These are phyloP conservation scores for Platalea minor DNA, from an alignment of 2,797 vertebrate genomes.

Conservation along the genomic window DNA sequence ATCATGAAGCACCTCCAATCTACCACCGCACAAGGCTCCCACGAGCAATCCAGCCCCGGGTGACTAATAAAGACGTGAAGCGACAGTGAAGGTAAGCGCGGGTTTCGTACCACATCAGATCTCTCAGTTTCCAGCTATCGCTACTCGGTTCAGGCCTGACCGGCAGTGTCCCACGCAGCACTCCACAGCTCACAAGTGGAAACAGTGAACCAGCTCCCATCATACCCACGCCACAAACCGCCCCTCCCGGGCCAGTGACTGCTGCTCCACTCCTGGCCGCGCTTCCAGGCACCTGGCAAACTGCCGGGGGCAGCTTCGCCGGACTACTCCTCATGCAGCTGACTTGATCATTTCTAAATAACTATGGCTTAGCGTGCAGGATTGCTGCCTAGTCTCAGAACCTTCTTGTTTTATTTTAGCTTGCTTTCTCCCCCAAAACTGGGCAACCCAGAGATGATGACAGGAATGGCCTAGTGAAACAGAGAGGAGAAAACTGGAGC, in stretches of 20 bases:
- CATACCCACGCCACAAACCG: accelerated
- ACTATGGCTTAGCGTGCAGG: not conserved
- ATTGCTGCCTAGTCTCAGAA: not conserved
- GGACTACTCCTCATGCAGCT: not conserved
- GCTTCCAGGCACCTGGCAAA: not conserved
- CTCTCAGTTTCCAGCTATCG: not conserved
- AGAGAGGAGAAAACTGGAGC: not conserved
- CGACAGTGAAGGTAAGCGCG: accelerated
- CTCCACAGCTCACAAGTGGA: not conserved
- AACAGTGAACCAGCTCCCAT: not conserved
- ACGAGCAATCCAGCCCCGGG: not conserved
- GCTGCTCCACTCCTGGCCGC: not conserved
- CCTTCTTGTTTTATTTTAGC: not conserved
- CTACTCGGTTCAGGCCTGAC: not conserved
- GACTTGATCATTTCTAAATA: not conserved
- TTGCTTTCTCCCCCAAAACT: not conserved
- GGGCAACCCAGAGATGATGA: not conserved
- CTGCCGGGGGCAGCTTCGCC: accelerated
- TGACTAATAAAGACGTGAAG: not conserved
- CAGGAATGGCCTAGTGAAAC: not conserved
- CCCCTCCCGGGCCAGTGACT: not conserved
- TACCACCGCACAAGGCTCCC: not conserved
- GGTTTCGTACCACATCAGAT: not conserved
- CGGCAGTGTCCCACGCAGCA: not conserved
- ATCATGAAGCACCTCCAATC: not conserved